phyloP scores from a whole-genome alignment of 1,140 invertebrate genomes.

The Metaphire vulgaris region DNA sequence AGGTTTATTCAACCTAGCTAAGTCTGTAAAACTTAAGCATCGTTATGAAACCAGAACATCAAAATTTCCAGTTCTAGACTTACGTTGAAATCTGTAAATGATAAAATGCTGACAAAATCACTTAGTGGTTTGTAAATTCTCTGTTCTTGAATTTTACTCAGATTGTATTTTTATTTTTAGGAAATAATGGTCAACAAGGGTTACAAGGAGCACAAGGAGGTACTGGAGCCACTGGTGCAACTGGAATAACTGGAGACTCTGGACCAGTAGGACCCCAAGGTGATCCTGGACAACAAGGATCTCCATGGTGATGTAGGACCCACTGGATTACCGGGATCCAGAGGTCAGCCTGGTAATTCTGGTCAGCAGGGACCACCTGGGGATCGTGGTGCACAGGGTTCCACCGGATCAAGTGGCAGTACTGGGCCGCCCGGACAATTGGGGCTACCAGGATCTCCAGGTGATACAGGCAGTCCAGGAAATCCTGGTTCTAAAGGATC shows the following conservation, averaged over 20 bases:
- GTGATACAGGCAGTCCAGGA: slow-evolving; percentile 7
- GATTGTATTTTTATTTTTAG: too few relatives aligned
- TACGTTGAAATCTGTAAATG: too few relatives aligned
- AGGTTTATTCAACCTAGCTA: too few relatives aligned
- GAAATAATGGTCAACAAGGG: slow-evolving; percentile 4
- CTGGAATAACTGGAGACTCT: slow-evolving; percentile 7
- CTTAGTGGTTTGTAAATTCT: too few relatives aligned
- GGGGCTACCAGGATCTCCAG: neutral
- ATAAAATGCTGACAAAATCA: too few relatives aligned
- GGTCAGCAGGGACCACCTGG: slow-evolving; percentile 18
- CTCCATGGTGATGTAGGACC: slow-evolving; percentile 5
- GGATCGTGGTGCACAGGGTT: neutral
- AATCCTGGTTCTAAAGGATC: slow-evolving; percentile 37
- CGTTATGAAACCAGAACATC: too few relatives aligned
- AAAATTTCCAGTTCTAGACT: too few relatives aligned
- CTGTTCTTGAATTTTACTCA: too few relatives aligned
- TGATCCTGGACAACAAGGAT: neutral
- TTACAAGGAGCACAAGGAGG: neutral
- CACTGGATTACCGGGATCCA: slow-evolving; percentile 4
- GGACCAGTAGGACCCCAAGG: slow-evolving; percentile 1
- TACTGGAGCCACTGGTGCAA: slow-evolving; percentile 17
- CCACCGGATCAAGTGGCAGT: neutral
- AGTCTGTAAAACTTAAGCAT: too few relatives aligned
- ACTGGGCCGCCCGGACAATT: slow-evolving; percentile 39
- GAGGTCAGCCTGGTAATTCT: slow-evolving; percentile 13